These are phyloP conservation scores for Ahaetulla prasina DNA, from an alignment of 2,113 vertebrate genomes.

Conservation along the genomic window DNA sequence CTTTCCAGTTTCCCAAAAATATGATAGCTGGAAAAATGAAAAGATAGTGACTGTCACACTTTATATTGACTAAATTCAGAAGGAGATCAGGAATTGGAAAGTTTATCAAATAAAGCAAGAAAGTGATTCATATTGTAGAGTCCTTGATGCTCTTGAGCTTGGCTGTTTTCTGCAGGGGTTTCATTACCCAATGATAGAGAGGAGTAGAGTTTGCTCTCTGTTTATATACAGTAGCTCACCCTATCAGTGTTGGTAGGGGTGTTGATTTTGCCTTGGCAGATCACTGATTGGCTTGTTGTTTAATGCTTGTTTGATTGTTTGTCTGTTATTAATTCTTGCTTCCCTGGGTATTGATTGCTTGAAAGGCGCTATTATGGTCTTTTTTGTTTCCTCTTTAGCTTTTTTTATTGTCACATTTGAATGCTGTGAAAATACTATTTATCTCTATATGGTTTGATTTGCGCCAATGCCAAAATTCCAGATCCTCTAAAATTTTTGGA, in stretches of 20 bases:
- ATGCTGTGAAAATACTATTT: not conserved
- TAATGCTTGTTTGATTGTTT: not conserved
- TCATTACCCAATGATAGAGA: too few species aligned
- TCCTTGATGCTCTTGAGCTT: too few species aligned
- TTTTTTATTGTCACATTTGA: not conserved
- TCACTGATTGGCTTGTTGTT: too few species aligned
- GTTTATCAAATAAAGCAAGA: not conserved
- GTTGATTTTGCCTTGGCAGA: too few species aligned
- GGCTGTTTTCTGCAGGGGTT: too few species aligned
- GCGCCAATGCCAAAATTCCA: not conserved
- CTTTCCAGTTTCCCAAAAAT: not conserved
- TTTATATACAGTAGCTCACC: too few species aligned
- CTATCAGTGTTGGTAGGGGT: too few species aligned
- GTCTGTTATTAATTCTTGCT: not conserved
- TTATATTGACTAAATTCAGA: not conserved
- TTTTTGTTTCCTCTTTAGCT: not conserved
- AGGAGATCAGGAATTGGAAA: not conserved
- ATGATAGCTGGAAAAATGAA: not conserved
- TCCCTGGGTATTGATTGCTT: not conserved
- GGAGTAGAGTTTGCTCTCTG: too few species aligned
- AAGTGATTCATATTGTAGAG: not conserved
- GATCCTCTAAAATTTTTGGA: not conserved
- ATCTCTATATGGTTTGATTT: not conserved
- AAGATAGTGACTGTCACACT: not conserved
- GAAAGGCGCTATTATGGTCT: not conserved